These are phyloP conservation scores for Odontamblyopus rebecca DNA, from an alignment of 2,797 vertebrate genomes.

Conservation along the genomic window DNA sequence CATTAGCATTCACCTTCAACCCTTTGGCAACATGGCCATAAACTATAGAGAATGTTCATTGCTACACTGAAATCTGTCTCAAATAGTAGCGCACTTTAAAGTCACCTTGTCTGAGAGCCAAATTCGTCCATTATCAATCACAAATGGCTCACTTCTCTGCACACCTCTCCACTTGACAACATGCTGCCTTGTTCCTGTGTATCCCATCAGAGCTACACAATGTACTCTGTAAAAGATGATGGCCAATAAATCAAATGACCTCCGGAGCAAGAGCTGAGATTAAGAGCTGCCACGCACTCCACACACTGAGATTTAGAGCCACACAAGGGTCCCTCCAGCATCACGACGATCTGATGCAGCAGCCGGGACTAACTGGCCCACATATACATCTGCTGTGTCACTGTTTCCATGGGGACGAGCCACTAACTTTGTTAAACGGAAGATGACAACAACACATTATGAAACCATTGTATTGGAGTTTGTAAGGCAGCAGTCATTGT, in stretches of 20 bases:
- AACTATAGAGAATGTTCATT: not conserved
- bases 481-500: slow-evolving; percentile 16
- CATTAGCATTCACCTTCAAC: not conserved
- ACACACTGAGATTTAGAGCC: slow-evolving; percentile 52
- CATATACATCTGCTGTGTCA: slow-evolving; percentile 24
- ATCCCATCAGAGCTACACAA: slow-evolving; percentile 54
- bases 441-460: slow-evolving; percentile 6
- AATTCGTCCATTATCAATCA: slow-evolving; percentile 53
- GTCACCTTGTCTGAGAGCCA: slow-evolving; percentile 51
- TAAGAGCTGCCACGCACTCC: slow-evolving; percentile 50
- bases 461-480: slow-evolving; percentile 15
- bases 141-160: slow-evolving; percentile 32
- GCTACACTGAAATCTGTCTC: slow-evolving; percentile 21
- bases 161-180: slow-evolving; percentile 26
- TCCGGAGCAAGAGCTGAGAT: slow-evolving; percentile 59
- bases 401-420: slow-evolving; percentile 24
- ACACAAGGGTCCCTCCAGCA: slow-evolving; percentile 20
- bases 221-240: slow-evolving; percentile 55
- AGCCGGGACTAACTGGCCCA: slow-evolving; percentile 22
- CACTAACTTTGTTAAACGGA: slow-evolving; percentile 24
- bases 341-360: slow-evolving; percentile 25
- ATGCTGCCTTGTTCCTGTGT: slow-evolving; percentile 45
- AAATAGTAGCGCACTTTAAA: slow-evolving; percentile 42
- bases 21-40: not conserved
- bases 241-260: slow-evolving; percentile 65